Conservation (phyloP, 2,888 invertebrate genomes). For the Lottia gigantea region DNA sequence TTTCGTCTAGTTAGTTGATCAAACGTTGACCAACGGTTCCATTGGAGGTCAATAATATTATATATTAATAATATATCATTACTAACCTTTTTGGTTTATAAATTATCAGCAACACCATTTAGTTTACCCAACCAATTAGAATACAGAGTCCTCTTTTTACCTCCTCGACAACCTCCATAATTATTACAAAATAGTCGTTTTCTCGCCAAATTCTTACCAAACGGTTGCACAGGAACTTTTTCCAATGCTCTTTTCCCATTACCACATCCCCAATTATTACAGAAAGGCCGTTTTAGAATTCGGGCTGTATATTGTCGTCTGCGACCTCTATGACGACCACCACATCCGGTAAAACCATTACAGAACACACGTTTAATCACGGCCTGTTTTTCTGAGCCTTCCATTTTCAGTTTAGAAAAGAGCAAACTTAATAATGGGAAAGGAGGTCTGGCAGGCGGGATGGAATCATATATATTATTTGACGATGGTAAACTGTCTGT, state of each 20-base stretch:
- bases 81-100: constrained; percentile 18
- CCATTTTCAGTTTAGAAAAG: not conserved
- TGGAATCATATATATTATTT: not conserved
- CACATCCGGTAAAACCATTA: constrained; percentile 39
- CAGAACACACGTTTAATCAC: constrained; percentile 35
- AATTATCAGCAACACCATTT: constrained; percentile 22
- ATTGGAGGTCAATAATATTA: not conserved
- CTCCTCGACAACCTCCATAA: constrained; percentile 32
- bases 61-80: not conserved
- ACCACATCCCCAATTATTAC: constrained; percentile 52
- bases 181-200: constrained; percentile 37
- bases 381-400: constrained; percentile 1
- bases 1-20: too few species aligned
- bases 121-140: constrained; percentile 28
- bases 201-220: not conserved
- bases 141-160: constrained; percentile 26
- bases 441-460: not conserved
- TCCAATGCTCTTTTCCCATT: constrained; percentile 34
- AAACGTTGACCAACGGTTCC: too few species aligned
- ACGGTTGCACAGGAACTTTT: not conserved
- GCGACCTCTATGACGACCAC: constrained; percentile 29
- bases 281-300: constrained; percentile 47
- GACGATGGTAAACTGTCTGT: not conserved
- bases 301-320: constrained; percentile 20
- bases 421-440: not conserved